Evolutionary conservation across 1,140 invertebrate species (phyloP).

Genomic region (Ruditapes philippinarum): DNA sequence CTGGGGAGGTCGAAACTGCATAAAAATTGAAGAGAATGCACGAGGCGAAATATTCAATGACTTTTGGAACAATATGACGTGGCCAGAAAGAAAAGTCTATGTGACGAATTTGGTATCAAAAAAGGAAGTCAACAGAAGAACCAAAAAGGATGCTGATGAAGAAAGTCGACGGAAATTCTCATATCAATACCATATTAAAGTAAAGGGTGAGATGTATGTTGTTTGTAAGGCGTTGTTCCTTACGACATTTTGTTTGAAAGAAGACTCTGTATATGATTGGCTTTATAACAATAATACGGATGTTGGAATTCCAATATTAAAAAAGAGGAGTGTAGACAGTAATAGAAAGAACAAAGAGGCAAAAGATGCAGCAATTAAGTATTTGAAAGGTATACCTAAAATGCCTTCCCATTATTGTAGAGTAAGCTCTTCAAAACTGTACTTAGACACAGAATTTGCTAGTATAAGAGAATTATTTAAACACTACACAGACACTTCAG

Average conservation of each 20-base stretch:
- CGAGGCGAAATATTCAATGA: not conserved
- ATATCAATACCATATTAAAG: no score
- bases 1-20: not conserved
- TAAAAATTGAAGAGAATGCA: not conserved
- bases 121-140: not conserved
- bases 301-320: slow-evolving; percentile 2
- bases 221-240: slow-evolving; percentile 36
- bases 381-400: slow-evolving; percentile 1
- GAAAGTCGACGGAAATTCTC: slow-evolving; percentile 9
- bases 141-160: not conserved
- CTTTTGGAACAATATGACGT: slow-evolving; percentile 5
- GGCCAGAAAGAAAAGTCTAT: slow-evolving; percentile 10
- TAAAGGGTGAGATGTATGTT: no score
- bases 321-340: not conserved
- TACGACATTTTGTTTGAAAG: slow-evolving; percentile 30
- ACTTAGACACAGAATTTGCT: not conserved
- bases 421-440: not conserved
- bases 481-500: not conserved
- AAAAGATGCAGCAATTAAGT: not conserved
- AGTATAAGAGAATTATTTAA: not conserved
- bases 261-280: slow-evolving; percentile 50
- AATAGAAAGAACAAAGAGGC: not conserved
- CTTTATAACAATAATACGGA: not conserved
- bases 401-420: slow-evolving; percentile 19
- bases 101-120: not conserved